A percentile compares a stretch with the other conserved stretches of the same genome.
Evolutionary conservation across 2,113 vertebrate species (phyloP).

Genomic region (Andinoacara biseriatus): DNA sequence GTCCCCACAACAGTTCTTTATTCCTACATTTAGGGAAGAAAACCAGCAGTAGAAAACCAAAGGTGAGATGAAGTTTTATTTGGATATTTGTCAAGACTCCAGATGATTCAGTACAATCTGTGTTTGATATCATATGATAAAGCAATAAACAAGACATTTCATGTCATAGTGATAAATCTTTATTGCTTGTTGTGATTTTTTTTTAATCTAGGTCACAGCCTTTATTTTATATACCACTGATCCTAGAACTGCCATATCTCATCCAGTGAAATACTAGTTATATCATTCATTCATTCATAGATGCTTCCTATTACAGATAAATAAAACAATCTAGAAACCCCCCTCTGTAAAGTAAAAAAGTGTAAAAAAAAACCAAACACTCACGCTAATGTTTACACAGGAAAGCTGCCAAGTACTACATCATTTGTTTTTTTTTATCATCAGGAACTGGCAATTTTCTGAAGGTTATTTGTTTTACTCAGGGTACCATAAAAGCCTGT

Average conservation of each 20-base stretch:
- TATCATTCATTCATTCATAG: neutral
- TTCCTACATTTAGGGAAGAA: neutral
- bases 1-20: neutral
- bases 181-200: neutral
- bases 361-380: neutral
- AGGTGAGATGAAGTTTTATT: neutral
- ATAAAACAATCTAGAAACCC: too few relatives aligned
- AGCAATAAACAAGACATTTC: constrained; percentile 20
- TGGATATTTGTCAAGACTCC: neutral
- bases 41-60: neutral
- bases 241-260: neutral
- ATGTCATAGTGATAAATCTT: neutral
- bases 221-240: neutral
- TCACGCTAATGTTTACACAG: neutral
- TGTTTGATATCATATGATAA: neutral
- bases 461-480: constrained; percentile 1
- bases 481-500: neutral
- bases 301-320: neutral
- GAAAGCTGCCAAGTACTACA: neutral
- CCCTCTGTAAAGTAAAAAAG: too few relatives aligned
- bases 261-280: neutral
- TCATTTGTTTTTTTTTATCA: neutral
- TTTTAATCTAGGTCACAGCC: neutral
- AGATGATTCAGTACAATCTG: neutral
- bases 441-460: neutral